Percentiles rank a stretch among this genome's conserved stretches.
These are phyloP conservation scores for Encarsia formosa DNA, from an alignment of 2,888 invertebrate species.

Conservation along the genomic window DNA sequence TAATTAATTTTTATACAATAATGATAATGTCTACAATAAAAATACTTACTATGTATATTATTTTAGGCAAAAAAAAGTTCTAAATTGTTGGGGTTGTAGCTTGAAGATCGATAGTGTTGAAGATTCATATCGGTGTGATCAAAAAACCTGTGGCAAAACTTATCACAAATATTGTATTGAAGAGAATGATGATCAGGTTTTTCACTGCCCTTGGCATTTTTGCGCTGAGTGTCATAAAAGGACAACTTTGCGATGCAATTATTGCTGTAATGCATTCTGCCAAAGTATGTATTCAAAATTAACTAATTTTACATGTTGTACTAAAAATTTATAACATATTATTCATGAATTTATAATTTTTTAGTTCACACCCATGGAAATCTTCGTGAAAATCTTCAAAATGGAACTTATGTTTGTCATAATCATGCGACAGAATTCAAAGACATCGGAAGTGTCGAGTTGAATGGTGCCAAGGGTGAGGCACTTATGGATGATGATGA, in stretches of 20 bases:
- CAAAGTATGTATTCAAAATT: constrained; percentile 40
- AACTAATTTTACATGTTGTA: too few species aligned
- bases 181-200: constrained; percentile 34
- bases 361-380: constrained; percentile 42
- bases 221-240: constrained; percentile 41
- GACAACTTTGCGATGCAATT: constrained; percentile 41
- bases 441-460: constrained; percentile 4
- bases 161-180: constrained; percentile 41
- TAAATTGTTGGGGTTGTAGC: constrained; percentile 41
- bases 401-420: constrained; percentile 37
- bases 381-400: constrained; percentile 35
- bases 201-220: constrained; percentile 46
- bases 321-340: too few species aligned
- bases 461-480: too few species aligned
- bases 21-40: background rate
- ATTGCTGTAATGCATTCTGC: constrained; percentile 45
- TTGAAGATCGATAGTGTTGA: constrained; percentile 31
- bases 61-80: constrained; percentile 29
- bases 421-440: constrained; percentile 32
- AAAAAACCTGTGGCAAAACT: constrained; percentile 41
- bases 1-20: background rate
- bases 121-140: constrained; percentile 36
- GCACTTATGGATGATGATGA: constrained; percentile 22
- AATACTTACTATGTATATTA: constrained; percentile 1
- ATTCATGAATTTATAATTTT: constrained; percentile 4